Base-by-base conservation (phyloP, 2,888 invertebrate species). In the Amphipoea oculea region DNA sequence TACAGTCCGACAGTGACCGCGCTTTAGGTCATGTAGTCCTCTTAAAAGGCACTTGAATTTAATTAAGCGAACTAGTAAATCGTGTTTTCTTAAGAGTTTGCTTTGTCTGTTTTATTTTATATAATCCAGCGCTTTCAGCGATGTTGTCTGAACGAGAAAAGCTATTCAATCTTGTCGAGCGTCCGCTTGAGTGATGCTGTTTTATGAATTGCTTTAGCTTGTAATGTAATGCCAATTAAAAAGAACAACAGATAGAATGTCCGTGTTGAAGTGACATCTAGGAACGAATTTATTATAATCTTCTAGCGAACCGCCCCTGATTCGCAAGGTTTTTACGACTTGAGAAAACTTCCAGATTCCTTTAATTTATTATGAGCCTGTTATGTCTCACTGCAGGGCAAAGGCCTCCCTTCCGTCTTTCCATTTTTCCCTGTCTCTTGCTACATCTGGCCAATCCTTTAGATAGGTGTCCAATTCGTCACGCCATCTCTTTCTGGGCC, bases 21-120 rank as follows among this genome's bases (percentile, higher is more conserved):
- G 29, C 29, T 29, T 29, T 29, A 29, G 29, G 29, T 29, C 29
- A 29, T 29, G 29, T 29, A 29, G 29, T 29, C 29, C 29, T 29
- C 29, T 29, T 29, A 29, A 29, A 70, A 76, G 79, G 79, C 79
- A 75, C 79, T 84, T 79, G 66, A 84, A 77, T 79, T 85, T 87
- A 79, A 85, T 87, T 77, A 84, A 72, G 84, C 65, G 11, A 54
- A 73, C 65, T 72, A 76, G 71, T 74, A 83, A 85, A 87, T 79
- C 66, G 63, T 77, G 79, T 79, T 87, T 76, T 84, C 76, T 67
- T 23, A n/a, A 29, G 36, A 82, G 54, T 84, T 79, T 63, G 20
- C 29, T 63, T 42, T 17, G 63, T 42, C 45, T 60, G 67, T 76
- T 76, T 78, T 83, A 73, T 76, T 86, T 40, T 70, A 23, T 40